A percentile compares a stretch with the other conserved stretches of the same genome.
Evolutionary conservation across 2,797 vertebrate species (phyloP).

Genomic region (Mormyrus hasselquistii): DNA sequence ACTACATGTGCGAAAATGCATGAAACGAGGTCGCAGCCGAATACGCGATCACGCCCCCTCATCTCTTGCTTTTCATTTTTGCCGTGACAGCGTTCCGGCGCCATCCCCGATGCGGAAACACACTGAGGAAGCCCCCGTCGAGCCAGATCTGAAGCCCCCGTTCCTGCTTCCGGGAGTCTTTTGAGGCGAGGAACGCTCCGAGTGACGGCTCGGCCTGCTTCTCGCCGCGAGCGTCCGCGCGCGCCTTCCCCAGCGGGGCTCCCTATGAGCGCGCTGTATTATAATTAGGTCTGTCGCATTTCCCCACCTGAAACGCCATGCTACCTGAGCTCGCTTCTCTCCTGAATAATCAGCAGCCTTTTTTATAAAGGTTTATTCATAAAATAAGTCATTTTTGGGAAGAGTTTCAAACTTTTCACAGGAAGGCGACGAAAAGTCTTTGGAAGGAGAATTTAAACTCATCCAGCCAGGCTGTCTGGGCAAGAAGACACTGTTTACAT

Average conservation of each 20-base stretch:
- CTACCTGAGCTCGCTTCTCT: background rate
- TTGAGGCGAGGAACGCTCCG: background rate
- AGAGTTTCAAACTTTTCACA: background rate
- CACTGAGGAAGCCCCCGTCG: conserved; percentile 3
- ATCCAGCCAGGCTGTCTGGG: background rate
- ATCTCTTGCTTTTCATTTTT: conserved; percentile 8
- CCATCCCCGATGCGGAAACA: background rate
- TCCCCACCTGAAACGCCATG: background rate
- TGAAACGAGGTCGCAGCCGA: conserved; percentile 57
- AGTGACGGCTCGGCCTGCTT: conserved; percentile 4
- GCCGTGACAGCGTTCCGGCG: background rate
- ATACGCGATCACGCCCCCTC: conserved; percentile 63
- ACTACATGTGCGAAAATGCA: conserved; percentile 65
- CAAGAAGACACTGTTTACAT: background rate
- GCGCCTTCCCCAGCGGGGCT: background rate
- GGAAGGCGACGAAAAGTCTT: background rate
- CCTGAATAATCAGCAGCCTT: background rate
- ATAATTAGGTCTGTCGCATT: conserved; percentile 31
- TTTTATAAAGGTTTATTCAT: background rate
- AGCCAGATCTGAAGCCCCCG: background rate
- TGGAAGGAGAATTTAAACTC: background rate
- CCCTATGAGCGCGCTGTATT: conserved; percentile 10
- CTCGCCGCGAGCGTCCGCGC: background rate
- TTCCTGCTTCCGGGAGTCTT: background rate
- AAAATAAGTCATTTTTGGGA: background rate